These are phyloP conservation scores for Cercocebus atys DNA, from an alignment of 2,113 vertebrate species.

Conservation along the genomic window DNA sequence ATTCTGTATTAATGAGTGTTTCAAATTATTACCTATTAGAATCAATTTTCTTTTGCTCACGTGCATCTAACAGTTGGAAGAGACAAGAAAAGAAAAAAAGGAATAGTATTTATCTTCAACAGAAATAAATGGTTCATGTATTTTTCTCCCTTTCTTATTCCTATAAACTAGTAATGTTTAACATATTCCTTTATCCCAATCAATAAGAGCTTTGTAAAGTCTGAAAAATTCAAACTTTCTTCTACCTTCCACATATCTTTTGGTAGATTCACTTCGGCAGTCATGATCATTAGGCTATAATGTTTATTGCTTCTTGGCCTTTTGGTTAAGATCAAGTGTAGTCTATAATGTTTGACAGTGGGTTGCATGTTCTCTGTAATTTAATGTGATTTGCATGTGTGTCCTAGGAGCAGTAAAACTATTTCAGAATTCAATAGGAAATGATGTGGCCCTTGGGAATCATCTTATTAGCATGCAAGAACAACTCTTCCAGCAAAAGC, in stretches of 20 bases:
- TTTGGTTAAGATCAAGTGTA: neutral
- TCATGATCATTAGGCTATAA: slow-evolving; percentile 33
- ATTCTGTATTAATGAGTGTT: neutral
- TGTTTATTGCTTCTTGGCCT: neutral
- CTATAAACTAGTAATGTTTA: neutral
- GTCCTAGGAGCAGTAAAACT: slow-evolving; percentile 38
- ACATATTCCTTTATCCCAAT: slow-evolving; percentile 9
- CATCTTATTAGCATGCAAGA: slow-evolving; percentile 67
- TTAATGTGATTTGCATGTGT: slow-evolving; percentile 64
- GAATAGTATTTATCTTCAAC: neutral
- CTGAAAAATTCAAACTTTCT: slow-evolving; percentile 27
- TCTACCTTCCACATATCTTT: slow-evolving; percentile 40
- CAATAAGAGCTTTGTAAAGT: neutral
- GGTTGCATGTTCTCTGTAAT: slow-evolving; percentile 61
- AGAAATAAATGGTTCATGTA: neutral
- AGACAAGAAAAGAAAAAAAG: neutral
- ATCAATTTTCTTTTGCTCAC: neutral
- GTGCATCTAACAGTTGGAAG: neutral
- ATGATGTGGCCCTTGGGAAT: slow-evolving; percentile 28
- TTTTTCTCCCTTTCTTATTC: neutral
- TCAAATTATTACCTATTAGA: neutral
- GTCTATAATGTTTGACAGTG: slow-evolving; percentile 7
- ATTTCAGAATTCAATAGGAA: slow-evolving; percentile 59
- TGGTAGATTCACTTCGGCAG: slow-evolving; percentile 52
- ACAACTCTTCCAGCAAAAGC: slow-evolving; percentile 54